Evolutionary conservation across 2,113 vertebrate genomes (phyloP).

Genomic region (Porphyrio hochstetteri): DNA sequence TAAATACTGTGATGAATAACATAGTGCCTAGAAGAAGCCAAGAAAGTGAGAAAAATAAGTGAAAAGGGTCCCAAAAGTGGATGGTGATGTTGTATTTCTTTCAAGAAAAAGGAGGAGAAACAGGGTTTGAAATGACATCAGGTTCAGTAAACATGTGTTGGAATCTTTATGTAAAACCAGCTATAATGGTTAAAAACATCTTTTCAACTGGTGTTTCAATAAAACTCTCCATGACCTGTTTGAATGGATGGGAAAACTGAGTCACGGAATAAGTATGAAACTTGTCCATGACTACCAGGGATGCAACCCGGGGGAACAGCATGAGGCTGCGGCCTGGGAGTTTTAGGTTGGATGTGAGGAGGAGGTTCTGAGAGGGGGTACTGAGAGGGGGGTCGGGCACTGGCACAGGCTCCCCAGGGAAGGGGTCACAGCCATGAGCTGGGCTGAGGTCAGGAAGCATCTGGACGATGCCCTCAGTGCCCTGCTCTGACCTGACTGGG

Average conservation of each 20-base stretch:
- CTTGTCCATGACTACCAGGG: neutral
- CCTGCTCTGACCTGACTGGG: too few species aligned
- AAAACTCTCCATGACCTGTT: neutral
- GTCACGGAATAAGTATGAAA: neutral
- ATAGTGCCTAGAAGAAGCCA: neutral
- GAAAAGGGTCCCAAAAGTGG: neutral
- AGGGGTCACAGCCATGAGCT: too few species aligned
- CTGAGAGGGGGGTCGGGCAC: too few species aligned
- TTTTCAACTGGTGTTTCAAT: neutral
- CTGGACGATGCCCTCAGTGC: too few species aligned
- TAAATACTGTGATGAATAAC: conserved; percentile 11
- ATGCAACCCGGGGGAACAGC: too few species aligned
- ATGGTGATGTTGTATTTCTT: neutral
- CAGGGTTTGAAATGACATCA: neutral
- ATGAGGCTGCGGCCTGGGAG: too few species aligned
- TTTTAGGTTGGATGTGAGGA: too few species aligned
- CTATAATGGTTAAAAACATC: neutral
- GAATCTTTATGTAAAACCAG: neutral
- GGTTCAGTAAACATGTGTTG: neutral
- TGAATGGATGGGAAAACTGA: neutral
- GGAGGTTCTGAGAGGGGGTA: too few species aligned
- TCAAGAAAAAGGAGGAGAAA: neutral
- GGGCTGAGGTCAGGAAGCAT: too few species aligned
- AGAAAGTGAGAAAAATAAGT: neutral
- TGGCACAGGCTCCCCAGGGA: too few species aligned